These are phyloP conservation scores for Phenganax marumi DNA, from an alignment of 92 coral and sea anemone species.

Conservation along the genomic window DNA sequence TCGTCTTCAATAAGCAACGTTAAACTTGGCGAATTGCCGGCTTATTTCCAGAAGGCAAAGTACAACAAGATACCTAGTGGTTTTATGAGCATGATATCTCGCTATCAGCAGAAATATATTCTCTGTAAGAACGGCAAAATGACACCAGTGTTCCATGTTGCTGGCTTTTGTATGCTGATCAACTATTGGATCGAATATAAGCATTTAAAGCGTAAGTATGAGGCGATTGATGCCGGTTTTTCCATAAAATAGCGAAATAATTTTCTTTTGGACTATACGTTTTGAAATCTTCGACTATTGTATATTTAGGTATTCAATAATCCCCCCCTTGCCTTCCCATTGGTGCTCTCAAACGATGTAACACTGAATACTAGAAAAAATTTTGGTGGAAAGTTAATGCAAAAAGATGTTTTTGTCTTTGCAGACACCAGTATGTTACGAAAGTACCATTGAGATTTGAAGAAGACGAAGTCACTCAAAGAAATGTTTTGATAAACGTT, in stretches of 20 bases:
- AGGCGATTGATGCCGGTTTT: neutral
- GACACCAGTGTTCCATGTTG: conserved; percentile 40
- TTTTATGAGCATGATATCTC: conserved; percentile 37
- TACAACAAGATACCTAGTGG: conserved; percentile 25
- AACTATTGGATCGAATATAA: conserved; percentile 43
- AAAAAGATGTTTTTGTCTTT: neutral
- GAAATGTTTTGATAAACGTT: neutral
- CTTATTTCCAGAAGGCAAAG: conserved; percentile 22
- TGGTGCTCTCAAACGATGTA: too few species aligned
- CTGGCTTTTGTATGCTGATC: conserved; percentile 33
- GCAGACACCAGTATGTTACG: conserved; percentile 34
- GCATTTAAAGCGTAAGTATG: conserved; percentile 39
- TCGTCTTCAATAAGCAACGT: conserved; percentile 31
- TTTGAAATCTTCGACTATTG: neutral
- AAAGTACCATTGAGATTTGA: conserved; percentile 20
- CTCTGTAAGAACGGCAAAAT: conserved; percentile 42
- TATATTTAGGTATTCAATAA: neutral
- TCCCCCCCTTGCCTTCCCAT: too few species aligned
- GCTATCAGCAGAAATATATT: conserved; percentile 37
- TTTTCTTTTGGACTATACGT: too few species aligned
- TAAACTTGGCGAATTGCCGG: conserved; percentile 34
- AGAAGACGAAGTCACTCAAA: neutral
- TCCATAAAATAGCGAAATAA: too few species aligned
- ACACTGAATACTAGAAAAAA: neutral
- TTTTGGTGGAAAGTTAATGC: neutral